Conservation (phyloP, 2,888 invertebrate genomes). For the Hemicrepidius hirtus region DNA sequence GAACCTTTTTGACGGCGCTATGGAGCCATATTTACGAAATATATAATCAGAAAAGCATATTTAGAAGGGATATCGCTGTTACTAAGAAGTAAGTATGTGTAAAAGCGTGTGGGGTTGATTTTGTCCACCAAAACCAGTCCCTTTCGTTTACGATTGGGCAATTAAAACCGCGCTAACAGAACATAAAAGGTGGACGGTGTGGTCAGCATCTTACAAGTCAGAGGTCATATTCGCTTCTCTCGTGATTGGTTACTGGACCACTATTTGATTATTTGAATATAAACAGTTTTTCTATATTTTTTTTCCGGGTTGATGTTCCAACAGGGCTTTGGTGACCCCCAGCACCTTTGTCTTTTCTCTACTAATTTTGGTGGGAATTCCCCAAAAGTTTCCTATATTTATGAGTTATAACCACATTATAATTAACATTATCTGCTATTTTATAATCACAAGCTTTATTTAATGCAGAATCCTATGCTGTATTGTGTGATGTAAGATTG, state of each 20-base stretch:
- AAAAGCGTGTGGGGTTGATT: constrained; percentile 17
- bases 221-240: constrained; percentile 49
- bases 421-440: too few species aligned
- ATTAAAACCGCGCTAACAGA: constrained; percentile 30
- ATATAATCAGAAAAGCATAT: constrained; percentile 62
- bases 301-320: neutral
- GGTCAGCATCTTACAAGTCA: constrained; percentile 45
- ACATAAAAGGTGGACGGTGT: constrained; percentile 39
- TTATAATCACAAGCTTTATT: too few species aligned
- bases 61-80: constrained; percentile 52
- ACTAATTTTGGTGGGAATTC: constrained; percentile 18
- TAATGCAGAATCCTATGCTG: too few species aligned
- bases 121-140: neutral
- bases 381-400: neutral
- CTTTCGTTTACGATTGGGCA: neutral
- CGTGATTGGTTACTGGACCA: constrained; percentile 38
- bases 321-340: constrained; percentile 13
- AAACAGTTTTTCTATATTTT: constrained; percentile 19
- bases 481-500: too few species aligned
- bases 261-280: constrained; percentile 38
- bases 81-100: constrained; percentile 67
- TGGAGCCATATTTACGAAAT: constrained; percentile 80
- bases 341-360: constrained; percentile 18
- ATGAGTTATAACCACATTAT: too few species aligned
- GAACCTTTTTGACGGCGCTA: constrained; percentile 62